Evolutionary conservation across 1,140 invertebrate genomes (phyloP), one percentile per base, ranked within the genome.

Genomic region (Atopsyche davidsoni): DNA sequence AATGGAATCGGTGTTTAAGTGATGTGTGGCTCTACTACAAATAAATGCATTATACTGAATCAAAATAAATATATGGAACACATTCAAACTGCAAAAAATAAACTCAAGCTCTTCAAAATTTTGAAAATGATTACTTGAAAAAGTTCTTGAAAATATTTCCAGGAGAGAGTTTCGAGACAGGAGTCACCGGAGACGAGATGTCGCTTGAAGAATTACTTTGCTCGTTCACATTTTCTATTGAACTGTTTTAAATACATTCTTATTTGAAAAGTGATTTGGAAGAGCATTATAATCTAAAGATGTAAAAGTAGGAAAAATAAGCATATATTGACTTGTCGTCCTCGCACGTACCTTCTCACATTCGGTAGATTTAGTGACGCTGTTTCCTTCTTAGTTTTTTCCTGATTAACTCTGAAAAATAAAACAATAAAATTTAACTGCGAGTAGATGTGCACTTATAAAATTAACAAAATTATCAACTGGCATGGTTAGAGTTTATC

Each of bases 81-180:
- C 16, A 38, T 3, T 38, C 21, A 10, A 38, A 11, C 14, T 7
- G 19, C 14, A 41, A 42, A 42, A 21, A 3, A 9, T 14, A 42
- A 42, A 42, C 19, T 3, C 3, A 22, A 42, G 23, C 19, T 22
- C 14, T 3, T 42, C 4, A n/a, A 13, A 45, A 45, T 46, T 28
- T 6, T 36, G 19, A 40, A 55, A 53, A 62, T 31, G n/a, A 43
- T 73, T 82, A 93, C 89, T 93, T 93, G 85, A 92, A 92, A 79
- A 91, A 92, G 79, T 89, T 92, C 79, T 92, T 93, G 81, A 93
- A 89, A 76, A 92, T 89, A 79, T 87, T 87, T 66, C 84, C 83
- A 24, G 86, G 82, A 64, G 85, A 87, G 67, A 89, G 80, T 70
- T 86, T 87, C 65, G 79, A 85, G 58, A 77, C 73, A 59, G 77